Evolutionary conservation across 2,797 vertebrate genomes (phyloP), one percentile per base, ranked within the genome.

Genomic region (Chelonia mydas): DNA sequence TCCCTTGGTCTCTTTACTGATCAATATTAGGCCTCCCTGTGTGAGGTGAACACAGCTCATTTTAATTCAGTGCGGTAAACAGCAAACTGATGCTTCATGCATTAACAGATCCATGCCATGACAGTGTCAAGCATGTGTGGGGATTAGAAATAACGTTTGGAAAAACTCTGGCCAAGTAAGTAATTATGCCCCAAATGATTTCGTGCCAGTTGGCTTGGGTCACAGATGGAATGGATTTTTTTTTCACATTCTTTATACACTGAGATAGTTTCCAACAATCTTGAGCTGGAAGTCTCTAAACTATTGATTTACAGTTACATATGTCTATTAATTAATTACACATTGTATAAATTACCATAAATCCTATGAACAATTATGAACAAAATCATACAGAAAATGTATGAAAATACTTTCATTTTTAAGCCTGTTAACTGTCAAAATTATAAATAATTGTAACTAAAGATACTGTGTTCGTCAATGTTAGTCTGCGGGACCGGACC

Each of bases 321-420:
- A 95, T 97, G 95, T 89, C 97, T 98, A 98, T 98, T 97, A 98
- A 97, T 98, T 98, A 98, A 98, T 96, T 96, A 98, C 95, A 97
- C 87, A 91, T 85, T 57, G 93, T 92, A 95, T 92, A 97, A 97
- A 96, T 98, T 93, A 89, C 94, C 94, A 25, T 33, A 80, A 95
- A 93, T 95, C 93, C 93, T 96, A 47, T 37, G 55, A 97, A 91
- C 87, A 78, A 86, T 93, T 91, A 92, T 54, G 81, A 91, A 93
- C 95, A 86, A 91, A 93, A 94, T 28, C 72, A 82, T 91, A 94
- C 17, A 41, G 57, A 81, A 95, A 95, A 96, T 78, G 92, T 3
- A 89, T 65, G 86, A 50, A 84, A 96, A 68, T 93, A 84, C 90
- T 95, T 96, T 90, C 90, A 80, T 74, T 92, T 91, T 17, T 96